Conservation (phyloP, 2,113 vertebrate genomes). For the Podocnemis expansa region DNA sequence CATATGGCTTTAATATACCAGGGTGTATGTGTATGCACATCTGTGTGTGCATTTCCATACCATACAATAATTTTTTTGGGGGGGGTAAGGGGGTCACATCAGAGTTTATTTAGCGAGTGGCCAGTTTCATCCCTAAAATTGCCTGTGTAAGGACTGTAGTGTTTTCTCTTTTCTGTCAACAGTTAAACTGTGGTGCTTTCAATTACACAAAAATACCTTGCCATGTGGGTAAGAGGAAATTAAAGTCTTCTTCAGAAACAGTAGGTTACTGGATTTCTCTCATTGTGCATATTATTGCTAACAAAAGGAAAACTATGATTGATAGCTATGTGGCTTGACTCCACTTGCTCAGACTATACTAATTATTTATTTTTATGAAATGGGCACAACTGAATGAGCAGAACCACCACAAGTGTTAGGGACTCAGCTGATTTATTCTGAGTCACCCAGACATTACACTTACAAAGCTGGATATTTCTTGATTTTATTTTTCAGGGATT, state of each 20-base stretch:
- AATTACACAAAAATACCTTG: slow-evolving; percentile 12
- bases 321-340: neutral
- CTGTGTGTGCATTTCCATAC: neutral
- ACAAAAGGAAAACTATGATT: neutral
- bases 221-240: neutral
- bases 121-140: neutral
- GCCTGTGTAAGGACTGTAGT: neutral
- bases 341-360: neutral
- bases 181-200: neutral
- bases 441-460: neutral
- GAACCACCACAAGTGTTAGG: neutral
- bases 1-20: neutral
- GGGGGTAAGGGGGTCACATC: too few species aligned
- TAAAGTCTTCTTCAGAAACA: neutral
- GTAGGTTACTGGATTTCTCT: neutral
- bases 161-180: neutral
- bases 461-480: neutral
- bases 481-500: neutral
- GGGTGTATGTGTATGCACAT: neutral
- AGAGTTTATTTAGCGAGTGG: neutral
- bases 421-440: neutral
- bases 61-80: neutral
- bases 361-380: neutral
- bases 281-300: neutral
- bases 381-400: neutral